Evolutionary conservation across 2,113 vertebrate species (phyloP).

Genomic region (Zootoca vivipara): DNA sequence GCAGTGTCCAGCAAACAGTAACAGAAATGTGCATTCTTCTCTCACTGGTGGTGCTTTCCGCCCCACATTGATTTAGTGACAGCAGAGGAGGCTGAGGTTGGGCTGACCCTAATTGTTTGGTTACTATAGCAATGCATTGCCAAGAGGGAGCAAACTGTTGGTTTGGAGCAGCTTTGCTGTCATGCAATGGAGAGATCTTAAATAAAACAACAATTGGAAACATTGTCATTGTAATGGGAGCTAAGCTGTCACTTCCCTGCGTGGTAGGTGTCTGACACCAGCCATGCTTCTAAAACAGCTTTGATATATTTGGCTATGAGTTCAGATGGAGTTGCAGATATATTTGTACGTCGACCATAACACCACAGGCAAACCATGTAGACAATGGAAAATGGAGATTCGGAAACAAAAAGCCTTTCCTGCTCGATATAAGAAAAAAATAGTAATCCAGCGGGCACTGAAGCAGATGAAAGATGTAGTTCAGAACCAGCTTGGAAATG

Average conservation of each 20-base stretch:
- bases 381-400: not conserved
- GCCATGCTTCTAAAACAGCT: not conserved
- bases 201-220: not conserved
- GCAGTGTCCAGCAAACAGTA: fast-evolving
- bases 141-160: not conserved
- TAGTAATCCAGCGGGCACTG: not conserved
- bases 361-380: not conserved
- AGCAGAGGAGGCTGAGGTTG: conserved; percentile 31
- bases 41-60: not conserved
- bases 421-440: not conserved
- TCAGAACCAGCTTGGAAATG: not conserved
- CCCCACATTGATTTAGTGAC: not conserved
- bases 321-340: not conserved
- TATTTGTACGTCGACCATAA: not conserved
- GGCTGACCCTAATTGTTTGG: conserved; percentile 60
- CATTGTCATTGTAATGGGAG: not conserved
- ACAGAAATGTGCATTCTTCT: not conserved
- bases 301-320: not conserved
- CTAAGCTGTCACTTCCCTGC: not conserved
- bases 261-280: not conserved
- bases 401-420: not conserved
- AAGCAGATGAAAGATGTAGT: not conserved
- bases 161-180: conserved; percentile 34
- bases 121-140: conserved; percentile 59
- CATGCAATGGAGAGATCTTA: not conserved